Evolutionary conservation across 2,113 vertebrate genomes (phyloP), one percentile per base, ranked within the genome.

Genomic region (Xiphorhynchus elegans): DNA sequence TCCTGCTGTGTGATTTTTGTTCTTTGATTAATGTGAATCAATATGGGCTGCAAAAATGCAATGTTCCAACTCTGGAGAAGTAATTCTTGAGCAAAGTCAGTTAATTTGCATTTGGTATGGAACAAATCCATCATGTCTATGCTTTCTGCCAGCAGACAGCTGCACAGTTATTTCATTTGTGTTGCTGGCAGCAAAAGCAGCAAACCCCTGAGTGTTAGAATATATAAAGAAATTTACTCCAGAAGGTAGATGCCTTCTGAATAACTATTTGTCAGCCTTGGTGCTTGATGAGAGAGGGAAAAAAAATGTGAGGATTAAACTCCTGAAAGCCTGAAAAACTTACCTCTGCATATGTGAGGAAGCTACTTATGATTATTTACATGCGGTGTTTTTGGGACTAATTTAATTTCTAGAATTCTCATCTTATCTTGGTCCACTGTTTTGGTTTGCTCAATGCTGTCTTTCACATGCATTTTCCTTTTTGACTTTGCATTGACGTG

Each of bases 81-180:
- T n/a, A 31, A 44, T 95, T 87, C 46, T 95, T 92, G 75, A 91
- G 89, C 81, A 31, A 83, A 92, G 91, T 84, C 86, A 87, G 56
- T 94, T 92, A 96, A 96, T 97, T 46, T 97, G 82, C 69, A 85
- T 96, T 94, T 94, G 85, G 93, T 96, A 89, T 92, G 76, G 81
- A 93, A 53, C 76, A 94, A 94, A 96, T 97, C 94, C 90, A 94
- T 97, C 88, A 91, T 77, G 80, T 95, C 77, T 96, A 73, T 79
- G 66, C 39, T 84, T 96, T 87, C 82, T 91, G 84, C 82, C 82
- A 93, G 80, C 79, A 94, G 79, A 85, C 31, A 10, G 68, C 89
- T 96, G 76, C 64, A 74, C 67, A 91, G 62, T 91, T 80, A 96
- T 94, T 96, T 95, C 73, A 86, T 91, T 95, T 88, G 39, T 84